Percentiles rank a stretch among this genome's conserved stretches.
Evolutionary conservation across 2,888 invertebrate genomes (phyloP).

Genomic region (Leptothorax acervorum): DNA sequence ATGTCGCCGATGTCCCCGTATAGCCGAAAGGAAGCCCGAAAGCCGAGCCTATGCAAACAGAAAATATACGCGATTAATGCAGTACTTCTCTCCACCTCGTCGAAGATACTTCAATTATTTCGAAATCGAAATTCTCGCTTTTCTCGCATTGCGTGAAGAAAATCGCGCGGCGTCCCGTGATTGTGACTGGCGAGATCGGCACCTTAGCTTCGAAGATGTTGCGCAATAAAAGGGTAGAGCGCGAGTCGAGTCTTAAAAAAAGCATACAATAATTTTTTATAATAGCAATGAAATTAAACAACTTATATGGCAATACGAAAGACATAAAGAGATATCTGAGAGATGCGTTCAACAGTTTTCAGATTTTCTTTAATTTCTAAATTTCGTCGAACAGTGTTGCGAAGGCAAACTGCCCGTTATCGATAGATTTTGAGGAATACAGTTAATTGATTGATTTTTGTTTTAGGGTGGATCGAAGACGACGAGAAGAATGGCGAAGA

Average conservation of each 20-base stretch:
- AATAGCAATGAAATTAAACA: neutral
- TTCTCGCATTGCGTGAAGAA: neutral
- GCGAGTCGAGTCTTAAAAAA: neutral
- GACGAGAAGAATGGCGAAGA: conserved; percentile 89
- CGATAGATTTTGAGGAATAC: neutral
- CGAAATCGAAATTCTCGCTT: neutral
- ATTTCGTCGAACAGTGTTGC: neutral
- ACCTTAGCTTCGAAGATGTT: conserved; percentile 72
- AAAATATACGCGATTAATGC: conserved; percentile 58
- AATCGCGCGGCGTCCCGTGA: neutral
- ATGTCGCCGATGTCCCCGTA: conserved; percentile 80
- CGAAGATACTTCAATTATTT: conserved; percentile 54
- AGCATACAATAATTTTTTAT: conserved; percentile 4
- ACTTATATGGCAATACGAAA: neutral
- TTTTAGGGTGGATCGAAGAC: conserved; percentile 77
- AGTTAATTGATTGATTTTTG: conserved; percentile 21
- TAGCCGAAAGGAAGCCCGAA: conserved; percentile 8
- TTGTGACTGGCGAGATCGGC: neutral
- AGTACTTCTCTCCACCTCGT: conserved; percentile 54
- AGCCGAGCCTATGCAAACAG: conserved; percentile 27
- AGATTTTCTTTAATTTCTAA: neutral
- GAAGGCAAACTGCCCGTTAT: neutral
- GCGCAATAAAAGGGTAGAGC: conserved; percentile 75
- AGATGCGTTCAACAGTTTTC: neutral
- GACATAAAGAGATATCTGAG: neutral